Evolutionary conservation across 2,888 invertebrate species (phyloP), one percentile per base, ranked within the genome.

Genomic region (Nineta flava): DNA sequence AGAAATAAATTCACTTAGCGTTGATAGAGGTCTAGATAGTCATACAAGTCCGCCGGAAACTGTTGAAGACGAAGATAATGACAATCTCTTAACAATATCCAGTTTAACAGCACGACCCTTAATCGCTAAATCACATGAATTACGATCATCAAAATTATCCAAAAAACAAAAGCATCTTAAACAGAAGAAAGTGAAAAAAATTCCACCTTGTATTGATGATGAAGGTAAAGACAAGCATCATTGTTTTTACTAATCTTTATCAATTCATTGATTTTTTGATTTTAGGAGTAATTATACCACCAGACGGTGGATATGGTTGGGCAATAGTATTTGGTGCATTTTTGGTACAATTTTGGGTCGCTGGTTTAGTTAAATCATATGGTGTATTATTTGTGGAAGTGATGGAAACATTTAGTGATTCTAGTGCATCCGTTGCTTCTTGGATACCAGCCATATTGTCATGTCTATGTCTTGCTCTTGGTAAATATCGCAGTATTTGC

Each of bases 371-470:
- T 59, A 86, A 86, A 62, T 85, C 85, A 0, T 86, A 85, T 60
- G 86, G 87, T 0, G 83, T 87, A 15, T 70, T 87, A 1, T 86
- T 85, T 58, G 82, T 85, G 51, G 85, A 85, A 66, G 81, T 86
- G 51, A 79, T 85, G 75, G 83, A 84, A 63, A 83, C 81, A 0
- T 86, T 85, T 63, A 77, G 81, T 1, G 80, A 81, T 48, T 79
- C 82, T 0, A 79, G 84, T 1, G 83, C 82, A 31, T 76, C 81
- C 0, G 77, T 83, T 1, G 86, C 85, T 1, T 83, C 84, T 0
- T 85, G 84, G 85, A 83, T 86, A 56, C 85, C 85, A 0, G 85
- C 86, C 0, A 81, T 84, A 32, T 66, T 84, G 42, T 84, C 85
- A 1, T 84, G 83, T 3, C 68, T 86, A 13, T 86, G 85, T 57